Evolutionary conservation across 2,797 vertebrate species (phyloP).

Genomic region (Chromobotia macracanthus): DNA sequence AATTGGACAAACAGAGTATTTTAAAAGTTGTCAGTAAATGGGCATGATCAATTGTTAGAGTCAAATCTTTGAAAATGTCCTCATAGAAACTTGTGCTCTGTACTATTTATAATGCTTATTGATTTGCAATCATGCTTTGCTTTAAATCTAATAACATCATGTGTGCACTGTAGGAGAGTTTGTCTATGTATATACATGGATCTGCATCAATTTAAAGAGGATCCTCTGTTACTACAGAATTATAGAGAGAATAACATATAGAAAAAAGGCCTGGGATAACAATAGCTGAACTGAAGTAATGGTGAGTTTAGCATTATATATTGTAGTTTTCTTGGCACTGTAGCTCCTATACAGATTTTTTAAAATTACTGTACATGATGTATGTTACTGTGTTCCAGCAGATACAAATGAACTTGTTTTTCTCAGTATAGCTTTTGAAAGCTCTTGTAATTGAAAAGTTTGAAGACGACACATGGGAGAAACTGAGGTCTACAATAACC

Average conservation of each 20-base stretch:
- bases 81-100: too few species aligned
- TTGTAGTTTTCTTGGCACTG: neutral
- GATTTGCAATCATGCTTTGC: too few species aligned
- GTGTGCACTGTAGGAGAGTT: neutral
- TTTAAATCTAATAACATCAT: neutral
- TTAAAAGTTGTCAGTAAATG: too few species aligned
- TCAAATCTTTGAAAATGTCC: too few species aligned
- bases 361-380: neutral
- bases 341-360: neutral
- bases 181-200: conserved; percentile 24
- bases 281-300: conserved; percentile 31
- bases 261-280: neutral
- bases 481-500: conserved; percentile 67
- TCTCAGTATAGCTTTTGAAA: conserved; percentile 80
- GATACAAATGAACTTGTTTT: conserved; percentile 14
- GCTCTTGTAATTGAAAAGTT: conserved; percentile 80
- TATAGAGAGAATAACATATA: neutral
- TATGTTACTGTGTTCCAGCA: neutral
- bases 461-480: conserved; percentile 77
- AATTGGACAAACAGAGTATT: too few species aligned
- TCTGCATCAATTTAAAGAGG: neutral
- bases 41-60: too few species aligned
- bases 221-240: neutral
- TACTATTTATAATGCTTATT: too few species aligned
- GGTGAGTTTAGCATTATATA: conserved; percentile 35